Base-by-base conservation (phyloP, 2,113 vertebrate species). In the Salvelinus alpinus region DNA sequence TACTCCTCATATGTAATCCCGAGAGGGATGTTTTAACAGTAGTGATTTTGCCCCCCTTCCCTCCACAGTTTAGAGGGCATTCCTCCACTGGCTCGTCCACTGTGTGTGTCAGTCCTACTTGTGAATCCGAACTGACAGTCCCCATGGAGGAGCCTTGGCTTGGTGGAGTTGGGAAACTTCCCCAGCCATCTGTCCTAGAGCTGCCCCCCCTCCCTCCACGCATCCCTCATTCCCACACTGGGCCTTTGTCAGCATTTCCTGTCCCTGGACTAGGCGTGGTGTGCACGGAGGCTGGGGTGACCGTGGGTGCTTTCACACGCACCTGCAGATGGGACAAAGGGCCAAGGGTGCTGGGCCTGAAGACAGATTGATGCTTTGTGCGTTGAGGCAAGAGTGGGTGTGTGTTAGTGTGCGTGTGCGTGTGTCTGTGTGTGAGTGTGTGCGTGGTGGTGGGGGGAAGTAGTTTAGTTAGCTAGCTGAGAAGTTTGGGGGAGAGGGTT, bases 281-380 rank as follows among this genome's bases (percentile, higher is more conserved):
- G 90, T 92, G 88, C 90, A 92, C 91, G 88, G 92, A 91, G 90
- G 88, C 88, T 91, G 93, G 92, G 94, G 93, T 87, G 88, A 93
- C 94, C 94, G 87, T 95, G 95, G 96, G 95, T 95, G 95, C 96
- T 94, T 94, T 95, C 92, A 96, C 91, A 94, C 96, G 95, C 97
- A 99, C 97, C 97, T 98, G 97, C 95, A 92, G 93, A 94, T 92
- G 76, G 73, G 92, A 98, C 97, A 99, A 98, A 94, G 93, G 96
- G 91, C 94, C 88, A 90, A 94, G 95, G 96, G 95, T 97, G 96
- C 95, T 95, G 90, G 91, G 93, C 87, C 94, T 91, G 95, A 94
- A 95, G 96, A 96, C 96, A 99, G 96, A 99, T 98, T 99, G 97
- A 97, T 97, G 97, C 91, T 96, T 97, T 98, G 97, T 97, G 94